These are phyloP conservation scores for Hirtodrosophila histrioides DNA, from an alignment of 2,888 invertebrate genomes.

Conservation along the genomic window DNA sequence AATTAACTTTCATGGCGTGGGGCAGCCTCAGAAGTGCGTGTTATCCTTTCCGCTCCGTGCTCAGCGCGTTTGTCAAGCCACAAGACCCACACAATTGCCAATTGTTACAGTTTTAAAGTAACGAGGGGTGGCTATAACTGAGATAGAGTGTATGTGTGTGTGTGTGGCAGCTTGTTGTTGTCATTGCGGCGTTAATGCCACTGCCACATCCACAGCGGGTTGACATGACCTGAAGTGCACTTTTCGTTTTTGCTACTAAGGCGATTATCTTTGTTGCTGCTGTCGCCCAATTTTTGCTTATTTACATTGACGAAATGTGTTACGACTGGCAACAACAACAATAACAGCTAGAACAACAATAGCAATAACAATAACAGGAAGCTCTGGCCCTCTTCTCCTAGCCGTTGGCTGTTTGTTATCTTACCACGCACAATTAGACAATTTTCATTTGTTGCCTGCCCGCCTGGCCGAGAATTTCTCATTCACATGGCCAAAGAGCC, in stretches of 20 bases:
- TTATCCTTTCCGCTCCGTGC: conserved; percentile 67
- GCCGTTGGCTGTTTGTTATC: conserved; percentile 71
- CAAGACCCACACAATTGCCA: conserved; percentile 79
- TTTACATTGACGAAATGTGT: conserved; percentile 78
- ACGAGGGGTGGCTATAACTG: conserved; percentile 35
- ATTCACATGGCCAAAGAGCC: conserved; percentile 39
- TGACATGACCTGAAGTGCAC: conserved; percentile 68
- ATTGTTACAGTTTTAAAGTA: conserved; percentile 75
- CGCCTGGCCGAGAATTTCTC: conserved; percentile 45
- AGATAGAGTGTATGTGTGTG: conserved; percentile 1
- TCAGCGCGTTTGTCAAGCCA: conserved; percentile 60
- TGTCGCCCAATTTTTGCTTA: conserved; percentile 65
- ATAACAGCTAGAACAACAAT: conserved; percentile 29
- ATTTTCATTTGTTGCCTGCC: conserved; percentile 60
- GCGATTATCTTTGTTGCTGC: conserved; percentile 71
- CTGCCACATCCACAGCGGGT: conserved; percentile 33
- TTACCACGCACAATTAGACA: conserved; percentile 79
- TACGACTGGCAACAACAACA: conserved; percentile 39
- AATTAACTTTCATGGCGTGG: conserved; percentile 75
- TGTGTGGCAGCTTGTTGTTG: conserved; percentile 73
- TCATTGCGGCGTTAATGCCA: conserved; percentile 69
- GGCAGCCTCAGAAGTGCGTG: conserved; percentile 68
- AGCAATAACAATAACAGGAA: conserved; percentile 65
- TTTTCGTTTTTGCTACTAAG: conserved; percentile 67
- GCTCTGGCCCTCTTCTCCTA: conserved; percentile 44